phyloP scores from a whole-genome alignment of 2,888 invertebrate genomes.

The Eudasyphora cyanicolor region DNA sequence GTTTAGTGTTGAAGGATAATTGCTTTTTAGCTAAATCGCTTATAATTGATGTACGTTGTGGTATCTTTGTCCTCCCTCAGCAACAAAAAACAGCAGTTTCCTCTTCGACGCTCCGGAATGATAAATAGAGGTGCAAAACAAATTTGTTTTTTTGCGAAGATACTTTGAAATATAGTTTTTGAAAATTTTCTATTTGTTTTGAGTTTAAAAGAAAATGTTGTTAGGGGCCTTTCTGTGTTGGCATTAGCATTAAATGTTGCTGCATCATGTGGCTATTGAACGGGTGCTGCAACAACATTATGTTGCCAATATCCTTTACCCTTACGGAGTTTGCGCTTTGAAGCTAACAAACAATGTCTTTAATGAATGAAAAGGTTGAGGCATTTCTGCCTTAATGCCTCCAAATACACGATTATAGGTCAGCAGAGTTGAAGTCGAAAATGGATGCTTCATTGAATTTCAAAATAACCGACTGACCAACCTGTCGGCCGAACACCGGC shows the following conservation, averaged over 20 bases:
- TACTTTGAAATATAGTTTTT: too few relatives aligned
- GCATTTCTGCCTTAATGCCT: conserved; percentile 3
- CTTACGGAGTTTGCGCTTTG: not conserved
- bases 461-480: not conserved
- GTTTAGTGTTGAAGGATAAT: not conserved
- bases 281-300: not conserved
- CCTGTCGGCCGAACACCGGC: not conserved
- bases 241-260: too few relatives aligned
- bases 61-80: too few relatives aligned
- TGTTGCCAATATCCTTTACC: not conserved
- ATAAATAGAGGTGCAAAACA: too few relatives aligned
- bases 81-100: too few relatives aligned
- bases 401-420: conserved; percentile 22
- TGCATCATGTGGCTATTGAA: conserved; percentile 3
- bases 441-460: conserved; percentile 12
- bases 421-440: too few relatives aligned
- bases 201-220: too few relatives aligned
- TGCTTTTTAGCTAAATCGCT: conserved; percentile 19
- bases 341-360: not conserved
- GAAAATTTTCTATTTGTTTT: too few relatives aligned
- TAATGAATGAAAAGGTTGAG: not conserved
- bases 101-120: too few relatives aligned
- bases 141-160: too few relatives aligned
- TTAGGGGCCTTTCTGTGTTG: too few relatives aligned
- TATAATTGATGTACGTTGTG: not conserved